phyloP scores from a whole-genome alignment of 1,140 invertebrate species.

The Thaumatotibia leucotreta region DNA sequence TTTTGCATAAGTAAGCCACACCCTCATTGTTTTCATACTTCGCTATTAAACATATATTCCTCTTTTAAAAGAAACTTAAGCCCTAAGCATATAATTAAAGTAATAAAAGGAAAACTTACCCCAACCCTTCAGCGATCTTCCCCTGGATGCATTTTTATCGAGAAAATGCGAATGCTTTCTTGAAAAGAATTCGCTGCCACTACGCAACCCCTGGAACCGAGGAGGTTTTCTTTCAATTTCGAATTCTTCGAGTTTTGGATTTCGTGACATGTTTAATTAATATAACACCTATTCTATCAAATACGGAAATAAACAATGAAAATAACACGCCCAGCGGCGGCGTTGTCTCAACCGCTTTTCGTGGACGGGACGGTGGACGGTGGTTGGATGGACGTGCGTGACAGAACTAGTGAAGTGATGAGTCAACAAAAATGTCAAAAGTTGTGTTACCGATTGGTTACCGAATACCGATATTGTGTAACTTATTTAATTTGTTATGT shows the following conservation, averaged over 20 bases:
- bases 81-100: not conserved
- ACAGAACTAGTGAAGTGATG: not conserved
- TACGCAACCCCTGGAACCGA: slow-evolving; percentile 32
- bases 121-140: slow-evolving; percentile 85
- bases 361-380: too few relatives aligned
- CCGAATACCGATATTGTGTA: too few relatives aligned
- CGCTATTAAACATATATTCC: not conserved
- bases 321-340: slow-evolving; percentile 17
- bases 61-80: not conserved
- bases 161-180: slow-evolving; percentile 4
- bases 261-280: slow-evolving; percentile 34
- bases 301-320: slow-evolving; percentile 15
- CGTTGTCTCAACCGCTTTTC: not conserved
- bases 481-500: too few relatives aligned
- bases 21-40: not conserved
- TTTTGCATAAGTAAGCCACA: slow-evolving; percentile 4
- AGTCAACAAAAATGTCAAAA: not conserved
- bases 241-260: slow-evolving; percentile 50
- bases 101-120: slow-evolving; percentile 76
- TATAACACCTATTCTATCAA: slow-evolving; percentile 2
- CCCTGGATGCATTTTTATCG: slow-evolving; percentile 37
- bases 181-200: slow-evolving; percentile 77
- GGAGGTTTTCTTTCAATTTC: slow-evolving; percentile 52
- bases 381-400: too few relatives aligned
- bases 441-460: not conserved